Conservation (phyloP, 2,113 vertebrate genomes). For the Syngnathus floridae region DNA sequence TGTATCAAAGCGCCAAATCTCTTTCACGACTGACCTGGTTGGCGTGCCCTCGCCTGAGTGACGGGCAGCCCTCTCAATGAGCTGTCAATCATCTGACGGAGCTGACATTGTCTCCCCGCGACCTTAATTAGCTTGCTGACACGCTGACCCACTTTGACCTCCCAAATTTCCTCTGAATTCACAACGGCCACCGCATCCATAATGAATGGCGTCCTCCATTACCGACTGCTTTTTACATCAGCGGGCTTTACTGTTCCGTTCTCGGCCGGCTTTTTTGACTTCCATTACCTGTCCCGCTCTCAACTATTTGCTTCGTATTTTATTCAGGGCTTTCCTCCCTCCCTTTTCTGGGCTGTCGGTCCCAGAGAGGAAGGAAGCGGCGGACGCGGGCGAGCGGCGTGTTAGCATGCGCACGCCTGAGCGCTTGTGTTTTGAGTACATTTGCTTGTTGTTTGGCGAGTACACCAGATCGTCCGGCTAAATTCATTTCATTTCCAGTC, state of each 20-base stretch:
- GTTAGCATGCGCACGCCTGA: constrained; percentile 17
- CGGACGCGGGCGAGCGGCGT: constrained; percentile 7
- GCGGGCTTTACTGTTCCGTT: constrained; percentile 45
- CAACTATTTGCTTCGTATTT: constrained; percentile 65
- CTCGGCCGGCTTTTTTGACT: constrained; percentile 45
- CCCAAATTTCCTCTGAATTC: constrained; percentile 52
- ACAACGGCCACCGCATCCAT: constrained; percentile 57
- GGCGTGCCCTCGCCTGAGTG: background rate
- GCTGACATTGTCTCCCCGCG: constrained; percentile 9
- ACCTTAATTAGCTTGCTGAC: constrained; percentile 27
- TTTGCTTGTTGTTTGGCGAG: constrained; percentile 12
- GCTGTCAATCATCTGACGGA: constrained; percentile 24
- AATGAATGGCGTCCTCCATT: constrained; percentile 59
- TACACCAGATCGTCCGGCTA: background rate
- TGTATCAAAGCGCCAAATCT: background rate
- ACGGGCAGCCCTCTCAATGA: background rate
- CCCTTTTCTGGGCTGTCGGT: constrained; percentile 30
- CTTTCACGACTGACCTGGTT: background rate
- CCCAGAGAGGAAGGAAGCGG: constrained; percentile 18
- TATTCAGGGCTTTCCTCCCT: constrained; percentile 53
- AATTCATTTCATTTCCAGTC: background rate
- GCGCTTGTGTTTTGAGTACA: constrained; percentile 11
- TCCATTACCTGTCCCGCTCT: constrained; percentile 65
- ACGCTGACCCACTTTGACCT: background rate
- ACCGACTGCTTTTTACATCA: constrained; percentile 66